Evolutionary conservation across 1,140 invertebrate species (phyloP).

Genomic region (Rhagoletis zephyria): DNA sequence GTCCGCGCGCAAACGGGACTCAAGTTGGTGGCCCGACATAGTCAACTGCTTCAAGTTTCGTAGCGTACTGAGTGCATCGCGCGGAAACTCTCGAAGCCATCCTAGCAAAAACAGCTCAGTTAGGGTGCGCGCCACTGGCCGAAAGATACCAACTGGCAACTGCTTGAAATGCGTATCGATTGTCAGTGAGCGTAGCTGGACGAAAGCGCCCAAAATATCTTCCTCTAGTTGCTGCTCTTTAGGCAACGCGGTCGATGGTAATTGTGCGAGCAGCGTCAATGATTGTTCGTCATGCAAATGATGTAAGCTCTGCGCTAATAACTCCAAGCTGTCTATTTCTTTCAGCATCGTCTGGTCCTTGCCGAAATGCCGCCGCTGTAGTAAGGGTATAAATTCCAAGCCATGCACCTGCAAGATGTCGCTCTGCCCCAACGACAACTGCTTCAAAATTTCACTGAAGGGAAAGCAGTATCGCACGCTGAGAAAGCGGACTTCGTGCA

Average conservation of each 20-base stretch:
- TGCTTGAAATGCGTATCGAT: slow-evolving; percentile 1
- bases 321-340: no score
- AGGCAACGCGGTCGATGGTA: no score
- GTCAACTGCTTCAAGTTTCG: not conserved
- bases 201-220: no score
- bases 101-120: not conserved
- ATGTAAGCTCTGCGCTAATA: no score
- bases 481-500: not conserved
- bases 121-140: not conserved
- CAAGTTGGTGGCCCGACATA: not conserved
- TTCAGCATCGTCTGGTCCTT: not conserved
- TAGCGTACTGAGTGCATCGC: not conserved
- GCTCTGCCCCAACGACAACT: not conserved
- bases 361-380: not conserved
- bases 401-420: not conserved
- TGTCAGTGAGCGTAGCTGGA: not conserved
- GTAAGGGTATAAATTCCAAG: not conserved
- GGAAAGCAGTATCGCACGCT: not conserved
- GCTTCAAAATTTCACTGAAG: not conserved
- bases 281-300: no score
- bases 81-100: not conserved
- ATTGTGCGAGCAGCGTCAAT: no score
- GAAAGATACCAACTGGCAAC: not conserved
- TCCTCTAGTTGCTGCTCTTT: no score
- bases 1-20: not conserved